Evolutionary conservation across 2,888 invertebrate genomes (phyloP).

Genomic region (Polydesmus complanatus): DNA sequence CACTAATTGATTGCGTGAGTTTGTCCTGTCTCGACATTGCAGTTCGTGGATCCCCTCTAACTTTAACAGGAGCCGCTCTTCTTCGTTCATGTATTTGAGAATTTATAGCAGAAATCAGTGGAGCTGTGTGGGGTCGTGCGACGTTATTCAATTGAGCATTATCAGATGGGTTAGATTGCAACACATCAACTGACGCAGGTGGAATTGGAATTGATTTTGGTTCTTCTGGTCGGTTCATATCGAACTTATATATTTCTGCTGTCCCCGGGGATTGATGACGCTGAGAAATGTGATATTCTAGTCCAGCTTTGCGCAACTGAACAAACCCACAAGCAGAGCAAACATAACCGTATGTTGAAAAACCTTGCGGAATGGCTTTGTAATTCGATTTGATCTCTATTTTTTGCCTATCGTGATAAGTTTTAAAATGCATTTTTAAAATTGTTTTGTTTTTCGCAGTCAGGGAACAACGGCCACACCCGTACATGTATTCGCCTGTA

Average conservation of each 20-base stretch:
- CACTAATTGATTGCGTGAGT: neutral
- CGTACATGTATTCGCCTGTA: slow-evolving; percentile 59
- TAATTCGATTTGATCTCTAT: neutral
- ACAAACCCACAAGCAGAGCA: slow-evolving; percentile 59
- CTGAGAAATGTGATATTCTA: slow-evolving; percentile 47
- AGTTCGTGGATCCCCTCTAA: slow-evolving; percentile 2
- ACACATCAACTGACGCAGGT: neutral
- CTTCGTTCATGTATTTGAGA: neutral
- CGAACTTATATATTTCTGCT: neutral
- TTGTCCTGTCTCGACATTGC: neutral
- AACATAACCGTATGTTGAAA: slow-evolving; percentile 41
- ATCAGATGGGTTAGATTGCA: neutral
- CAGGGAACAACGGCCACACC: slow-evolving; percentile 46
- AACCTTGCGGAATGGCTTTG: neutral
- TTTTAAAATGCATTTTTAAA: neutral
- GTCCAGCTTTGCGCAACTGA: slow-evolving; percentile 46
- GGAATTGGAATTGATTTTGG: neutral
- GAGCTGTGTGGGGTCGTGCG: neutral
- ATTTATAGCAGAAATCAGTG: too few relatives aligned
- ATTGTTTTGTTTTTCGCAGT: neutral
- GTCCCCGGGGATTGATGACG: slow-evolving; percentile 32
- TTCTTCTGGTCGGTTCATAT: neutral
- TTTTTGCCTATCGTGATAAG: neutral
- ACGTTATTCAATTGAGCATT: neutral
- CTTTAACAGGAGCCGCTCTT: slow-evolving; percentile 2